phyloP scores from a whole-genome alignment of 2,888 invertebrate genomes.

The Caenorhabditis doughertyi region DNA sequence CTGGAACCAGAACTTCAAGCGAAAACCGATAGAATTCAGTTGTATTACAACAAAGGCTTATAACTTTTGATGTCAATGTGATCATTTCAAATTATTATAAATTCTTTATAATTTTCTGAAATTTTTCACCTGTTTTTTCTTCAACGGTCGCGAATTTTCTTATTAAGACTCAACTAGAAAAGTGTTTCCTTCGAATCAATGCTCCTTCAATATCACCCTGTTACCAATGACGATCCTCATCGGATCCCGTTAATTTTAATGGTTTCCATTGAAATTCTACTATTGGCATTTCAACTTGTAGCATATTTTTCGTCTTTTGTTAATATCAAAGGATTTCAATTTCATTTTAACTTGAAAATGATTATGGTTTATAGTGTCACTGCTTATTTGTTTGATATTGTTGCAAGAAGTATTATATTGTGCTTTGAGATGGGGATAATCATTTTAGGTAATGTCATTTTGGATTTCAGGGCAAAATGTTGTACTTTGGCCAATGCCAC shows the following conservation, averaged over 20 bases:
- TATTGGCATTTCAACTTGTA: slow-evolving; percentile 3
- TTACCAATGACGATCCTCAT: neutral
- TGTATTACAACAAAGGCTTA: slow-evolving; percentile 74
- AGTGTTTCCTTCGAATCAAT: neutral
- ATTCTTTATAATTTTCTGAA: neutral
- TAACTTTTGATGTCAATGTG: slow-evolving; percentile 16
- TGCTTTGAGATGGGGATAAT: slow-evolving; percentile 24
- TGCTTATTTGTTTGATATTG: slow-evolving; percentile 37
- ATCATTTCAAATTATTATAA: neutral
- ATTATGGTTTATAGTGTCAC: neutral
- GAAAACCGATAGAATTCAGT: slow-evolving; percentile 54
- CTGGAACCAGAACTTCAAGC: slow-evolving; percentile 66
- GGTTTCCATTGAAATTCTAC: neutral
- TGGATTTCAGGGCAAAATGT: too few species aligned
- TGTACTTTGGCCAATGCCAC: too few species aligned
- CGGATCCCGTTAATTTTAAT: neutral
- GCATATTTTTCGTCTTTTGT: neutral
- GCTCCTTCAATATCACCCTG: slow-evolving; percentile 39
- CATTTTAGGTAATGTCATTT: slow-evolving; percentile 6
- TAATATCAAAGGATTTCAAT: slow-evolving; percentile 12
- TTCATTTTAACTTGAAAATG: slow-evolving; percentile 42
- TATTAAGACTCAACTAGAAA: neutral
- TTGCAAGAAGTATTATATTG: slow-evolving; percentile 18
- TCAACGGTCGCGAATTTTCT: too few species aligned
- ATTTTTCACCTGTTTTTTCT: neutral